Evolutionary conservation across 2,888 invertebrate species (phyloP), one percentile per base, ranked within the genome.

Genomic region (Eurois occulta): DNA sequence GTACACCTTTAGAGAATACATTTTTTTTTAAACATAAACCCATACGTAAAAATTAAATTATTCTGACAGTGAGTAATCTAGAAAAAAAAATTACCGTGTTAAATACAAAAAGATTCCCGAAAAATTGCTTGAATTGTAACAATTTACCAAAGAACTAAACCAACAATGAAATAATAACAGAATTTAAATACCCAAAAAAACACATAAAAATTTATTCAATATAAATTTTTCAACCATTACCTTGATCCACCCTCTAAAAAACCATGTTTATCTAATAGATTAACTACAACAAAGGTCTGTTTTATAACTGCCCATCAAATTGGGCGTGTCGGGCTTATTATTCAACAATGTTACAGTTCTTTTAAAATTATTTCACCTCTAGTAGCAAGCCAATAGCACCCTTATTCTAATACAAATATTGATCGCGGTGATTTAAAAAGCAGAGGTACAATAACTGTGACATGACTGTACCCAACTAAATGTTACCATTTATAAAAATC

Each of bases 251-350:
- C 85, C 86, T 85, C 72, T 71, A 84, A 84, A 86, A 83, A 80
- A 55, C 67, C 13, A 35, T 90, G 83, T 92, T 92, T 91, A 88
- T 90, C 76, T 90, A 86, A 77, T 60, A 89, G 92, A 91, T 92
- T 91, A 68, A 91, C 5, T 72, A 1, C 32, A 88, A 92, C 92
- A 92, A 92, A 75, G 90, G 43, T 75, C 66, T 87, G 80, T 87
- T 86, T 77, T 85, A 87, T 89, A 84, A 91, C 89, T 90, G 89
- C 86, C 87, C 83, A 85, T 88, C 87, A 90, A 92, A 91, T 92
- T 91, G 91, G 90, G 91, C 91, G 92, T 89, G 88, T 84, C 88
- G 60, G 84, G 80, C 80, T 86, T 85, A 73, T 74, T 82, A 84
- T 73, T 62, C 70, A 35, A 71, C 79, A 65, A 65, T 41, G 18